Conservation (phyloP, 2,888 invertebrate species). For the Drosophila cognata region DNA sequence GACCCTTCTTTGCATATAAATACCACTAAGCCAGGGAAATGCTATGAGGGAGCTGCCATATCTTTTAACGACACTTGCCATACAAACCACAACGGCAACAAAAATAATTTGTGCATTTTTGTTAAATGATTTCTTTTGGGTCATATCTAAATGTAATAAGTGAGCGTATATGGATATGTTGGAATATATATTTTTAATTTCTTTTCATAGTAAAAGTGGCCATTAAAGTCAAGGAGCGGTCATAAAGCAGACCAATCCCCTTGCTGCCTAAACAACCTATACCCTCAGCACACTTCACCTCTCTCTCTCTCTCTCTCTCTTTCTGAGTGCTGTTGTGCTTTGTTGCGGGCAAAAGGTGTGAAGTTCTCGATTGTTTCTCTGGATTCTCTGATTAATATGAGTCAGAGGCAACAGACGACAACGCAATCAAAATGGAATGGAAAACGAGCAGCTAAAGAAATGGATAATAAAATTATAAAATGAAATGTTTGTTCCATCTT, state of each 20-base stretch:
- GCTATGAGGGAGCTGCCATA: slow-evolving; percentile 23
- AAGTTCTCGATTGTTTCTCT: slow-evolving; percentile 59
- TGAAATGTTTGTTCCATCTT: slow-evolving; percentile 65
- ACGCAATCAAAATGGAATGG: slow-evolving; percentile 53
- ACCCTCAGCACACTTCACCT: background rate
- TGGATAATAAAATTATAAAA: slow-evolving; percentile 70
- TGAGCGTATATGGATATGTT: slow-evolving; percentile 39
- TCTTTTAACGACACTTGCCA: slow-evolving; percentile 72
- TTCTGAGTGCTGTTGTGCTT: slow-evolving; percentile 17
- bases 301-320: background rate
- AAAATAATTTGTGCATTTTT: slow-evolving; percentile 60
- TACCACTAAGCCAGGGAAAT: background rate
- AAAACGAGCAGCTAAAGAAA: slow-evolving; percentile 55
- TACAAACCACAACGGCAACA: slow-evolving; percentile 25
- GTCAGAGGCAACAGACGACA: slow-evolving; percentile 53
- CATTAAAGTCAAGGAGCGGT: slow-evolving; percentile 69
- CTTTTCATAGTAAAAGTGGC: slow-evolving; percentile 70
- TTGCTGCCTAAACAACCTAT: slow-evolving; percentile 19
- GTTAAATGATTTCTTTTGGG: slow-evolving; percentile 66
- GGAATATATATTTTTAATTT: slow-evolving; percentile 65
- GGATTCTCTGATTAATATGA: slow-evolving; percentile 62
- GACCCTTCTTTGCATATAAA: slow-evolving; percentile 72
- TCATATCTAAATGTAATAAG: slow-evolving; percentile 74
- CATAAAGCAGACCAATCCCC: slow-evolving; percentile 66
- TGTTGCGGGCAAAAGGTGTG: slow-evolving; percentile 77